phyloP scores from a whole-genome alignment of 2,888 invertebrate species.

The Tachina grossa region DNA sequence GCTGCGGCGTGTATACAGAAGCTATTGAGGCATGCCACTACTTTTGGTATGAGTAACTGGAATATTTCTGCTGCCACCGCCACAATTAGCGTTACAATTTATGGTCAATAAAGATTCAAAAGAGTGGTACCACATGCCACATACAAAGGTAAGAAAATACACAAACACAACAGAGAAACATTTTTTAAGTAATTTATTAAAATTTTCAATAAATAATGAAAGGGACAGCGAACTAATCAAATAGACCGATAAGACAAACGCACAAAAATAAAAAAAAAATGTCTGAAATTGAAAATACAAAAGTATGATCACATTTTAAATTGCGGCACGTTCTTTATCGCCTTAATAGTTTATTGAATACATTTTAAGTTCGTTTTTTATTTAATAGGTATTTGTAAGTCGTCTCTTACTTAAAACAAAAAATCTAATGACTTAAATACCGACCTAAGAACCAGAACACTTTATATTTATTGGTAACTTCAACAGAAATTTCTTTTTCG shows the following conservation, averaged over 20 bases:
- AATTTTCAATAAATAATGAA: slow-evolving; percentile 23
- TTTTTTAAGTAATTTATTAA: slow-evolving; percentile 37
- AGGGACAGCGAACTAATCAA: not conserved
- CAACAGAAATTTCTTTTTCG: not conserved
- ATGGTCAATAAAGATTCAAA: slow-evolving; percentile 19
- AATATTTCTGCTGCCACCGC: slow-evolving; percentile 3
- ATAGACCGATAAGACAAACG: not conserved
- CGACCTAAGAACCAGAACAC: not conserved
- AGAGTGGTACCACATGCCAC: slow-evolving; percentile 23
- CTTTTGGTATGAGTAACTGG: slow-evolving; percentile 18
- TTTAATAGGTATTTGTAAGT: not conserved
- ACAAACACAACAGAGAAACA: too few species aligned
- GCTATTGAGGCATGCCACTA: slow-evolving; percentile 23
- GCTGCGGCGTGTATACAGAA: not conserved
- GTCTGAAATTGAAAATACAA: too few species aligned
- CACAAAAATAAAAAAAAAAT: not conserved
- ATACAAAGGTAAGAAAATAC: slow-evolving; percentile 9
- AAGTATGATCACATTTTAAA: slow-evolving; percentile 8
- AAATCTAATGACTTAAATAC: not conserved
- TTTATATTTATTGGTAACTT: slow-evolving; percentile 31
- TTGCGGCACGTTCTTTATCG: slow-evolving; percentile 45
- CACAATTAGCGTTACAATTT: slow-evolving; percentile 16
- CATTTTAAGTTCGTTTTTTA: slow-evolving; percentile 1
- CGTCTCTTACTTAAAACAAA: not conserved
- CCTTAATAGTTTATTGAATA: slow-evolving; percentile 35